phyloP scores from a whole-genome alignment of 2,797 vertebrate species.

The Chiloscyllium punctatum region DNA sequence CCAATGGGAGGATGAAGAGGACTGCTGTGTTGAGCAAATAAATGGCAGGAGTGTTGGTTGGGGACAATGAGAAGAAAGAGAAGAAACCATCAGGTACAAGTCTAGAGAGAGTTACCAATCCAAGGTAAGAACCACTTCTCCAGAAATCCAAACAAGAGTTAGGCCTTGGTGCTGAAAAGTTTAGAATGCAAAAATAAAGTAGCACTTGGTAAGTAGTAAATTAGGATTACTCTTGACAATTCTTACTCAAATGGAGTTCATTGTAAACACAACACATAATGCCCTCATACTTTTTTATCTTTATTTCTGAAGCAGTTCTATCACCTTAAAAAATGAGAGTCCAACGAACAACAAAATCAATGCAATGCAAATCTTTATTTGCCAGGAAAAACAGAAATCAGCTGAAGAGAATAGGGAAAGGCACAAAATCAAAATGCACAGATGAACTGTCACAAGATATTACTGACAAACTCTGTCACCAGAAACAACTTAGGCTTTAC shows the following conservation, averaged over 20 bases:
- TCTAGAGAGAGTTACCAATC: not conserved
- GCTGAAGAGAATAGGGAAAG: slow-evolving; percentile 2
- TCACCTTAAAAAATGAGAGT: not conserved
- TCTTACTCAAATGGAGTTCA: not conserved
- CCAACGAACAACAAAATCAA: not conserved
- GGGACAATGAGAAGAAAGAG: not conserved
- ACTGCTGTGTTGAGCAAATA: not conserved
- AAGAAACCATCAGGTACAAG: too few relatives aligned
- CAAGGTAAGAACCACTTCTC: not conserved
- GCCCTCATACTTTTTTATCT: not conserved
- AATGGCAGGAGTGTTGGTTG: not conserved
- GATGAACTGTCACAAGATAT: slow-evolving; percentile 30
- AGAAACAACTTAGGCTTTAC: not conserved
- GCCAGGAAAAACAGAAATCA: not conserved
- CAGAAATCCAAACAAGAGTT: not conserved
- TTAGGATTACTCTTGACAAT: not conserved
- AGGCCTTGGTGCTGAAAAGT: not conserved
- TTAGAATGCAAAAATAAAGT: not conserved
- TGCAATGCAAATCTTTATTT: slow-evolving; percentile 13
- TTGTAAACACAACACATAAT: not conserved
- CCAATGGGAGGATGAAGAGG: not conserved
- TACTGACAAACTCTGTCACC: not conserved
- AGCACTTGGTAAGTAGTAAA: not conserved
- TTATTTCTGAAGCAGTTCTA: not conserved
- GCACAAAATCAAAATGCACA: slow-evolving; percentile 19